Evolutionary conservation across 2,888 invertebrate species (phyloP).

Genomic region (Sepioteuthis lessoniana): DNA sequence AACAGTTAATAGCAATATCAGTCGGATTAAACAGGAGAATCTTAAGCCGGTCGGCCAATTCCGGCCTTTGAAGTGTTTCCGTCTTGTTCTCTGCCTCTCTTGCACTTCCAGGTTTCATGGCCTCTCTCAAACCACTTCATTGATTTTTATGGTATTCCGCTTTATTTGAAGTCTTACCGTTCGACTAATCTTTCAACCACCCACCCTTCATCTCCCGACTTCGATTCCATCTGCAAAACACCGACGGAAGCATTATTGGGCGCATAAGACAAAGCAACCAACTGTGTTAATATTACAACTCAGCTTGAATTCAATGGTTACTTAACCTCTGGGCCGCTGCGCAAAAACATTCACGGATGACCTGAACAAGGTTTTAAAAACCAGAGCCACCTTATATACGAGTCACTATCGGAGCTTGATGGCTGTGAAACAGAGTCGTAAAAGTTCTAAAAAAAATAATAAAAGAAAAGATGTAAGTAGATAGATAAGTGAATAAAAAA

Average conservation of each 20-base stretch:
- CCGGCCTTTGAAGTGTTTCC: constrained; percentile 10
- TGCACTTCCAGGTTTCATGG: not conserved
- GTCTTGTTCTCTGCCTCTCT: not conserved
- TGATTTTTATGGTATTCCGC: not conserved
- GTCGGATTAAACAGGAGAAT: not conserved
- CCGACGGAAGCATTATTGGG: not conserved
- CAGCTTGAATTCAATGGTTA: constrained; percentile 18
- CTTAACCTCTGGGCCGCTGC: not conserved
- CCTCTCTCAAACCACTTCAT: not conserved
- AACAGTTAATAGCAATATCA: constrained; percentile 18
- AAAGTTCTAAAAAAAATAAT: too few species aligned
- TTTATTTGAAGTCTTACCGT: not conserved
- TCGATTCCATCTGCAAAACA: constrained; percentile 7
- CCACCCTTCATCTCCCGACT: not conserved
- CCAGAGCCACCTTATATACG: not conserved
- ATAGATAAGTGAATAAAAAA: too few species aligned
- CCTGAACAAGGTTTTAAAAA: not conserved
- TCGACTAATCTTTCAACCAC: not conserved
- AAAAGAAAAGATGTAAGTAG: too few species aligned
- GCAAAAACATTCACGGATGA: not conserved
- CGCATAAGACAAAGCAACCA: not conserved
- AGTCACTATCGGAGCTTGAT: not conserved
- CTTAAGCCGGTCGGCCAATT: not conserved
- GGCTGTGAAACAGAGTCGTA: too few species aligned
- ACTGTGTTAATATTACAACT: not conserved